These are phyloP conservation scores for Dicycla oo DNA, from an alignment of 2,888 invertebrate species.

Conservation along the genomic window DNA sequence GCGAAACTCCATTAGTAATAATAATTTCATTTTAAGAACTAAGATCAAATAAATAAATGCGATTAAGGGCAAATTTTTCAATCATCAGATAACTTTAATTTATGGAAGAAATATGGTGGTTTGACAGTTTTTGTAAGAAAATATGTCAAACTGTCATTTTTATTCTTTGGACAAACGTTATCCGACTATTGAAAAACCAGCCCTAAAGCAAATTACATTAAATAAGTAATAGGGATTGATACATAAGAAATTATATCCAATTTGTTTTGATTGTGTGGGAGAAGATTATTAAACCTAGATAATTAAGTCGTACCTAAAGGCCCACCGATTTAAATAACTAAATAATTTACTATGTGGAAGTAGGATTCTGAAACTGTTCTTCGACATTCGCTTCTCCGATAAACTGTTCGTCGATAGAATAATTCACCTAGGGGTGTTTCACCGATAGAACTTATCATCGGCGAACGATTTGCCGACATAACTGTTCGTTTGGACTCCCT, in stretches of 20 bases:
- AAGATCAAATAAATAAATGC: slow-evolving; percentile 3
- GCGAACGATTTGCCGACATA: background rate
- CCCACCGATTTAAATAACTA: slow-evolving; percentile 10
- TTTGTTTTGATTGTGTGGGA: background rate
- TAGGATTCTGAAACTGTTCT: too few species aligned
- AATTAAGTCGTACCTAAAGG: background rate
- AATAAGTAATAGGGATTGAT: background rate
- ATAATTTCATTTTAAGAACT: background rate
- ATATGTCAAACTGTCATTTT: too few species aligned
- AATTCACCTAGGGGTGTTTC: background rate
- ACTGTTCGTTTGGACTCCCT: background rate
- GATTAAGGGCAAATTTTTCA: too few species aligned
- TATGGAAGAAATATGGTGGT: too few species aligned
- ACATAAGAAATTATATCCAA: background rate
- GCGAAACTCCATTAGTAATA: slow-evolving; percentile 24
- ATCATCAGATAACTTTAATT: too few species aligned
- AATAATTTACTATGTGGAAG: background rate
- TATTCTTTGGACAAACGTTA: too few species aligned
- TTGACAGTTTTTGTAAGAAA: too few species aligned
- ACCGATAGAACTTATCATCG: background rate
- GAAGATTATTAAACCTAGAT: background rate
- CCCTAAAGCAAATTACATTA: background rate
- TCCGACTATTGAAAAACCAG: too few species aligned
- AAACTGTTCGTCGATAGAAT: background rate
- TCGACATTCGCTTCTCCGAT: background rate